A percentile compares a stretch with the other conserved stretches of the same genome.
Conservation (phyloP, 2,797 vertebrate species). For the Astyanax mexicanus region DNA sequence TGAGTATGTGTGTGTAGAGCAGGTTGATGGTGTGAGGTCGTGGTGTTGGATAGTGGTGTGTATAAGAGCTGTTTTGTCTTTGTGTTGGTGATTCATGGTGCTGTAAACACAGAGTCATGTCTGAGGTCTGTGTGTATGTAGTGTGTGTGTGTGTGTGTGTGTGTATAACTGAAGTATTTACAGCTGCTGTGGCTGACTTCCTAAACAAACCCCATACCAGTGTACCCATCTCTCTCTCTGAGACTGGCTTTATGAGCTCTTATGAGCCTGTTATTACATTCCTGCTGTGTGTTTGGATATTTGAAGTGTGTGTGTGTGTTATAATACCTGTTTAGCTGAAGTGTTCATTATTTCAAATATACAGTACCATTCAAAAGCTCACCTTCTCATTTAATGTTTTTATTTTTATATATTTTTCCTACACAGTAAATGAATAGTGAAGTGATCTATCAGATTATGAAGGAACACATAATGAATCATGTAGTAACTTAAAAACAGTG, state of each 20-base stretch:
- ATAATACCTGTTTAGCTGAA: too few relatives aligned
- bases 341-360: too few relatives aligned
- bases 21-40: conserved; percentile 29
- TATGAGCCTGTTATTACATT: conserved; percentile 20
- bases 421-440: too few relatives aligned
- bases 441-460: too few relatives aligned
- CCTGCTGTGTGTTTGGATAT: conserved; percentile 2
- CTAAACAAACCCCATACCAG: conserved; percentile 26
- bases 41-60: neutral
- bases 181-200: conserved; percentile 16
- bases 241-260: conserved; percentile 16
- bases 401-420: too few relatives aligned
- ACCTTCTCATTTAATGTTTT: too few relatives aligned
- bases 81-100: conserved; percentile 21
- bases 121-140: conserved; percentile 3
- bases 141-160: conserved; percentile 10
- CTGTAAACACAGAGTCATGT: conserved; percentile 20
- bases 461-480: too few relatives aligned
- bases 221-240: neutral
- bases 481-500: too few relatives aligned
- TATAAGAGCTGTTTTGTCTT: conserved; percentile 45
- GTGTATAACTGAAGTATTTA: conserved; percentile 37
- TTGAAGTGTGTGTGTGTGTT: conserved; percentile 18
- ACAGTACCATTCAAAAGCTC: too few relatives aligned
- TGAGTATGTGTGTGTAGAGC: conserved; percentile 25